Evolutionary conservation across 2,888 invertebrate species (phyloP), one percentile per base, ranked within the genome.

Genomic region (Leucozona laternaria): DNA sequence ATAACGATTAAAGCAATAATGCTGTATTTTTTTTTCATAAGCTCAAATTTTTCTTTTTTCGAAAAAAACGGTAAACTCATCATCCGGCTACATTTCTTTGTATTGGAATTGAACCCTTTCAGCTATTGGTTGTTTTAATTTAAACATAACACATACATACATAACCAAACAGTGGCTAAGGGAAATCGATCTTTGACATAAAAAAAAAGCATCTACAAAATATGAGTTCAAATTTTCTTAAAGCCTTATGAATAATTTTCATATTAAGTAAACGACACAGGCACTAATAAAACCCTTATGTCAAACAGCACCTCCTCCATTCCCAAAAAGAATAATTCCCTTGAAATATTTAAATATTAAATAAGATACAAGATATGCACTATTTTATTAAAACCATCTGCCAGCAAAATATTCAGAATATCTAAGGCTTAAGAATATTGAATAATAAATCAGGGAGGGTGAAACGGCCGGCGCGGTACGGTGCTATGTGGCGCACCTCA

Each of bases 371-470:
- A 73, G 77, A 72, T 77, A 81, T 64, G 31, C 45, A 79, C 82
- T 82, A 86, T 86, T 86, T 86, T 86, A 86, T 82, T 86, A 79
- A 86, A 82, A 79, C 82, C 82, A 79, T 86, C 70, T 82, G 75
- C 86, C 78, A 81, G 43, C 28, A 66, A 81, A 71, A 81, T 82
- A 73, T 82, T 73, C 82, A 43, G 82, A 82, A 73, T 66, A 86
- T 53, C 70, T 70, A 58, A 40, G 48, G 31, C 28, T 77, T 34
- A 34, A 66, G 86, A 79, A 86, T 86, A 86, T 86, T 86, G 86
- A 86, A 86, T 86, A 86, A 86, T 82, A 86, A 86, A 86, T 86
- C 82, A 82, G 71, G 55, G 43, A 58, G 34, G 25, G 13, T 15
- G 11, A 22, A 64, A 20, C 2, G 17, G 17, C 34, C 7, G 13